These are phyloP conservation scores for Otolemur garnettii DNA, from an alignment of 2,113 vertebrate genomes.

Conservation along the genomic window DNA sequence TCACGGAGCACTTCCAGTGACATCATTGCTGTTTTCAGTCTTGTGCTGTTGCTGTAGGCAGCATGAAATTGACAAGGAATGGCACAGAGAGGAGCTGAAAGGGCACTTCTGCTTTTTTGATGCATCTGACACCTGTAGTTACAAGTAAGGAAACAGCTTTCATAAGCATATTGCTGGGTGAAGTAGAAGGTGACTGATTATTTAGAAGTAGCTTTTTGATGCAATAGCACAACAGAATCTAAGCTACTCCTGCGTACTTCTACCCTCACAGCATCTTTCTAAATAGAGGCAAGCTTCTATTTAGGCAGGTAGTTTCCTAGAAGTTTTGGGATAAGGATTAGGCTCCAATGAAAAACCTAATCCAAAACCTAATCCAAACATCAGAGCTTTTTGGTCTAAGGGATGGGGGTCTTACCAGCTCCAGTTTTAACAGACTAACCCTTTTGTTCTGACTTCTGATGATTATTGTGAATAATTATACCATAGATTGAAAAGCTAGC, in stretches of 20 bases:
- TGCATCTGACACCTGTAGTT: slow-evolving; percentile 85
- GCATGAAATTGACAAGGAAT: slow-evolving; percentile 86
- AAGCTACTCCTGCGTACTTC: neutral
- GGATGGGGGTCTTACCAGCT: neutral
- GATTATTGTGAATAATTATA: neutral
- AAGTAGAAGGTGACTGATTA: slow-evolving; percentile 59
- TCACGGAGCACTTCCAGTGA: slow-evolving; percentile 84
- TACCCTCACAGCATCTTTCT: neutral
- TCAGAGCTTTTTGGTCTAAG: neutral
- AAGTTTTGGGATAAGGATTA: slow-evolving; percentile 5
- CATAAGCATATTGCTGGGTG: slow-evolving; percentile 71
- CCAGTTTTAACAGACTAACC: neutral
- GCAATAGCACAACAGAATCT: neutral
- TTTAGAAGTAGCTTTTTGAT: slow-evolving; percentile 49
- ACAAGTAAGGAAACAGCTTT: slow-evolving; percentile 77
- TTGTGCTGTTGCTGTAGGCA: slow-evolving; percentile 82
- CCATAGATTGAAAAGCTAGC: neutral
- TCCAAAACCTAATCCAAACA: neutral
- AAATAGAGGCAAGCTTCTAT: neutral
- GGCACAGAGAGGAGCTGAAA: slow-evolving; percentile 73
- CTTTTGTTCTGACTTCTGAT: slow-evolving; percentile 13
- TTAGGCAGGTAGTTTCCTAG: neutral
- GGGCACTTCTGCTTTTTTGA: slow-evolving; percentile 81
- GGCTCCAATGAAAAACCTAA: neutral
- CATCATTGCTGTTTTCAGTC: slow-evolving; percentile 84